Conservation (phyloP, 2,797 vertebrate species). For the Acridotheres tristis region DNA sequence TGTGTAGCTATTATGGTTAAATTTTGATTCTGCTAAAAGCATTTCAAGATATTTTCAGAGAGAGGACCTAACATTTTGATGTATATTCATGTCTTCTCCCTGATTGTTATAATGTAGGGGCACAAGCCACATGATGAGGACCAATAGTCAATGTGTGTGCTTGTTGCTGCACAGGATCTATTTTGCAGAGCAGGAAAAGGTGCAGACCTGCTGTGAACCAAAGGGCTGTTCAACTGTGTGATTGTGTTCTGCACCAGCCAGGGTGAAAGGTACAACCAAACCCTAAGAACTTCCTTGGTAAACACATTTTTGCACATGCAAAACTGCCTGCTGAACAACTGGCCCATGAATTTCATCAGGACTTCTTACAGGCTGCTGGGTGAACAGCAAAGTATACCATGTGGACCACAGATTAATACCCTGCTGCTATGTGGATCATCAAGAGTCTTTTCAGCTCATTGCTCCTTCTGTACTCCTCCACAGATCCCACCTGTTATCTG, state of each 20-base stretch:
- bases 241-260: neutral
- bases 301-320: neutral
- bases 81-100: constrained; percentile 14
- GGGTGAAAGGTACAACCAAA: neutral
- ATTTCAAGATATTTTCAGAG: constrained; percentile 27
- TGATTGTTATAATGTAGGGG: neutral
- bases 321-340: neutral
- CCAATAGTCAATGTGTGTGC: neutral
- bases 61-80: neutral
- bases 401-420: neutral
- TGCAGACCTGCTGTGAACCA: neutral
- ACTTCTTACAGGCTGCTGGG: neutral
- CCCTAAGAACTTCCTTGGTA: neutral
- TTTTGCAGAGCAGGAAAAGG: neutral
- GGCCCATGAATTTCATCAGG: neutral
- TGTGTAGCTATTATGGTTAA: neutral
- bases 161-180: neutral
- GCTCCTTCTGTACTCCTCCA: neutral
- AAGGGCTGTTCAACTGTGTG: neutral
- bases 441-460: neutral
- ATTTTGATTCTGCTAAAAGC: neutral
- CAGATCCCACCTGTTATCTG: neutral
- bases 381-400: neutral
- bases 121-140: neutral
- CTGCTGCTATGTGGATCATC: neutral